Conservation (phyloP, 2,888 invertebrate genomes). For the Volucella bombylans region DNA sequence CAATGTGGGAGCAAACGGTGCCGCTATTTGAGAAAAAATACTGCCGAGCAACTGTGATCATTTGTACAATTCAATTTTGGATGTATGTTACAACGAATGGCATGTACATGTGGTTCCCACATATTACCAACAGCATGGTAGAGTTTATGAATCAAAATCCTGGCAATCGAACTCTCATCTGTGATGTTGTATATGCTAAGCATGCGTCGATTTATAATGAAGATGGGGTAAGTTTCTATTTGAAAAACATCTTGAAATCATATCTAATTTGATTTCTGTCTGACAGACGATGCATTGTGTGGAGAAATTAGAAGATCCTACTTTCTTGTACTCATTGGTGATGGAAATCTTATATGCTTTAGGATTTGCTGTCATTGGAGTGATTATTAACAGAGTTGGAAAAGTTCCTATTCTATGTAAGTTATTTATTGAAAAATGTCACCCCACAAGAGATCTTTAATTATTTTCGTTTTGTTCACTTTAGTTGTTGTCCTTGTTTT, state of each 20-base stretch:
- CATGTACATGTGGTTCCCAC: slow-evolving; percentile 81
- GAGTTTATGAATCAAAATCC: slow-evolving; percentile 77
- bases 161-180: slow-evolving; percentile 75
- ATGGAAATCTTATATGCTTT: slow-evolving; percentile 77
- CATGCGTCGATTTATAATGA: slow-evolving; percentile 70
- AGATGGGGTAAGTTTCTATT: slow-evolving; percentile 71
- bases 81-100: slow-evolving; percentile 78
- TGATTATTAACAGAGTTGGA: slow-evolving; percentile 78
- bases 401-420: slow-evolving; percentile 78
- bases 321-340: slow-evolving; percentile 77
- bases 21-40: slow-evolving; percentile 78
- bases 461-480: slow-evolving; percentile 18
- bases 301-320: slow-evolving; percentile 76
- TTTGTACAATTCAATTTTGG: slow-evolving; percentile 79
- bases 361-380: slow-evolving; percentile 78
- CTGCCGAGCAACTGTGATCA: slow-evolving; percentile 77
- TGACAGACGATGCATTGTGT: slow-evolving; percentile 75
- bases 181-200: slow-evolving; percentile 77
- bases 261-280: background rate
- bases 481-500: slow-evolving; percentile 75
- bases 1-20: slow-evolving; percentile 80
- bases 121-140: slow-evolving; percentile 79
- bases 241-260: background rate
- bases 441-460: background rate
- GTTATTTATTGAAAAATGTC: slow-evolving; percentile 25